Conservation (phyloP, 2,797 vertebrate genomes). For the Heteromormyrus szaboi region DNA sequence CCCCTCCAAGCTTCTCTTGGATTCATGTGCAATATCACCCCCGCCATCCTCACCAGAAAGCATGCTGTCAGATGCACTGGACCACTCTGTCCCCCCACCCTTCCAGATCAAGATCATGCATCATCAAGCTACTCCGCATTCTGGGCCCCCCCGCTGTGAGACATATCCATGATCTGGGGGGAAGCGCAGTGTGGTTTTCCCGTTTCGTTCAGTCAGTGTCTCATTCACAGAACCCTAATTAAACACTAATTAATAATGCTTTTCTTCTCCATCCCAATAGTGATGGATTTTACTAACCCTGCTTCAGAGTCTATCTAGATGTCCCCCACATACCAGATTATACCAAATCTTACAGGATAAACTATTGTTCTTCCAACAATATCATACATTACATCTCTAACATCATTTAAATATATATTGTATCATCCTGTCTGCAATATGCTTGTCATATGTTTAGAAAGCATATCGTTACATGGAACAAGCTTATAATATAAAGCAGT, state of each 20-base stretch:
- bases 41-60: background rate
- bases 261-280: background rate
- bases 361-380: background rate
- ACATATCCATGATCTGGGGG: background rate
- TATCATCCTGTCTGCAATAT: background rate
- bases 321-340: background rate
- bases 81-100: background rate
- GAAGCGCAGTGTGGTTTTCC: background rate
- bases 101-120: background rate
- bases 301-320: background rate
- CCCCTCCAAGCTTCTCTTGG: background rate
- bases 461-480: background rate
- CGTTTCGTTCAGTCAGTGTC: background rate
- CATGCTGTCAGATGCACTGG: background rate
- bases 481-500: background rate
- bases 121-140: background rate
- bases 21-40: background rate
- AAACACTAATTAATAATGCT: background rate
- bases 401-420: background rate
- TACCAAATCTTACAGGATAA: too few species aligned
- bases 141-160: background rate
- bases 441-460: background rate
- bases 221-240: background rate
- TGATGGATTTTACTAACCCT: background rate
- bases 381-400: background rate